Evolutionary conservation across 2,113 vertebrate genomes (phyloP), one percentile per base, ranked within the genome.

Genomic region (Ifrita kowaldi): DNA sequence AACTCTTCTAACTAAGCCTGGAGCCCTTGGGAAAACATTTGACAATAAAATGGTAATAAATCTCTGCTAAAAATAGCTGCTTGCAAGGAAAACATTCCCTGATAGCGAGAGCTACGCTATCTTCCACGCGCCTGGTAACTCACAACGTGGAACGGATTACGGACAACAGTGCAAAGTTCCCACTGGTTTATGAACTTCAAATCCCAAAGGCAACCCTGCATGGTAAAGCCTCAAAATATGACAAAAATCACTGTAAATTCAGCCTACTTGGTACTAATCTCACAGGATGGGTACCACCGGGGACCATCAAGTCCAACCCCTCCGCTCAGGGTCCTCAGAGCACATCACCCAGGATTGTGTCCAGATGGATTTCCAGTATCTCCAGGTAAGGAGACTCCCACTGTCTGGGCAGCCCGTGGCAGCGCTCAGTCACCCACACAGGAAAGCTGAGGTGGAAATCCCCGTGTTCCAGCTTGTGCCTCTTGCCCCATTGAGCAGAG

Each of bases 41-140:
- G 13, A 28, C 30, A 27, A 30, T 21, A n/a, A 53, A 41, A 71
- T 10, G 3, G 10, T 5, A 41, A 19, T 21, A 33, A 46, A 57
- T 5, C 14, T 53, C 47, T 37, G 53, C 52, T 71, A 49, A 71
- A 76, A 88, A 68, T 3, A 82, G 35, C 57, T 50, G 49, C 47
- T 53, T 55, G 32, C 13, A 55, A 86, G 57, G 62, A 46, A 68
- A 42, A 46, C 5, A 1, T 23, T 33, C 50, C 62, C 67, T 44
- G 60, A 14, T 2, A 42, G 35, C 0, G 0, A 47, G 32, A 56
- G 22, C 69, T 2, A 4, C 0, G 12, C 18, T 13, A 5, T 20
- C 33, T 53, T 13, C 42, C 0, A 0, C 0, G 32, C 1, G 1
- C 41, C 16, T 0, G 0, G 13, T 3, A 11, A 39, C 2, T 30